Conservation (phyloP, 2,888 invertebrate genomes). For the Patella ulyssiponensis region DNA sequence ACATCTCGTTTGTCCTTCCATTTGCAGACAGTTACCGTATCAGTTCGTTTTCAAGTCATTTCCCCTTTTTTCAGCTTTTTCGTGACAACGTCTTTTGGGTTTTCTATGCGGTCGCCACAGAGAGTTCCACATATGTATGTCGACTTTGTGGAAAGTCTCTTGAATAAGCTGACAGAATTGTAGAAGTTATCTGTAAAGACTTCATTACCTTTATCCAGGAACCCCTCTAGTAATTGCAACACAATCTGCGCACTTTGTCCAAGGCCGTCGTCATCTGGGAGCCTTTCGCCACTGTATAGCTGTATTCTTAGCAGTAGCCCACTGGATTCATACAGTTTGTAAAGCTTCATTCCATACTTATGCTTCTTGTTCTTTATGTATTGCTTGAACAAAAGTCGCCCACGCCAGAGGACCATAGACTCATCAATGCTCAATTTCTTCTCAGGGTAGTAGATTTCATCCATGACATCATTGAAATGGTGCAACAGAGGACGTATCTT, state of each 20-base stretch:
- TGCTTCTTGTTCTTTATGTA: slow-evolving; percentile 28
- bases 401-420: slow-evolving; percentile 34
- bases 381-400: slow-evolving; percentile 23
- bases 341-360: slow-evolving; percentile 29
- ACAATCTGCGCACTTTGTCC: slow-evolving; percentile 27
- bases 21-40: slow-evolving; percentile 27
- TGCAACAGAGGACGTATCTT: slow-evolving; percentile 17
- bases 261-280: slow-evolving; percentile 2
- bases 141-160: slow-evolving; percentile 15
- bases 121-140: slow-evolving; percentile 31
- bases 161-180: slow-evolving; percentile 25
- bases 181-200: slow-evolving; percentile 29
- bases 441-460: slow-evolving; percentile 20
- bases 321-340: slow-evolving; percentile 30
- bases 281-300: slow-evolving; percentile 15
- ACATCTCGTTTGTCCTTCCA: slow-evolving; percentile 33
- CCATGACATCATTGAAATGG: slow-evolving; percentile 27
- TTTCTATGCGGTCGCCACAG: slow-evolving; percentile 20
- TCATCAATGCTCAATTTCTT: slow-evolving; percentile 25
- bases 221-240: slow-evolving; percentile 13
- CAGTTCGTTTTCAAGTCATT: slow-evolving; percentile 22
- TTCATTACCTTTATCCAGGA: slow-evolving; percentile 25
- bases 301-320: slow-evolving; percentile 18
- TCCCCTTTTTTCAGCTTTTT: slow-evolving; percentile 34
- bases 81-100: slow-evolving; percentile 28